These are phyloP conservation scores for Isotomurus palustris DNA, from an alignment of 2,888 invertebrate genomes.

Conservation along the genomic window DNA sequence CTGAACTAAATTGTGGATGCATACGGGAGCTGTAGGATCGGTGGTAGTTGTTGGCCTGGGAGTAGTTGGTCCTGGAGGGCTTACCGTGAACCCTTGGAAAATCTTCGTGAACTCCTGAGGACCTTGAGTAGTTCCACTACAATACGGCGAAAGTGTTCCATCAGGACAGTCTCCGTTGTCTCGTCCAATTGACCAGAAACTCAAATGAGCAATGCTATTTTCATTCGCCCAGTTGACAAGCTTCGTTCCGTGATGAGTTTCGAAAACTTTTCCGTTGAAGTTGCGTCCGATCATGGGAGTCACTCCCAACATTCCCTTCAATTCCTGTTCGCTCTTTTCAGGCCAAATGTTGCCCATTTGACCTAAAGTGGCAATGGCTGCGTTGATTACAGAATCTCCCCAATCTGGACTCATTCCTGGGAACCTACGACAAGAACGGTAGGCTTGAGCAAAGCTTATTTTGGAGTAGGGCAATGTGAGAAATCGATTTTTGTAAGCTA, in stretches of 20 bases:
- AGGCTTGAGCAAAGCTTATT: no score
- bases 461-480: no score
- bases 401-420: slow-evolving; percentile 24
- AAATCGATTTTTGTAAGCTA: no score
- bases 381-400: slow-evolving; percentile 41
- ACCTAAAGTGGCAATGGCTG: slow-evolving; percentile 25
- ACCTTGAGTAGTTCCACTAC: slow-evolving; percentile 35
- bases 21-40: no score
- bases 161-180: slow-evolving; percentile 39
- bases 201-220: slow-evolving; percentile 34
- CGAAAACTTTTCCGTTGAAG: slow-evolving; percentile 40
- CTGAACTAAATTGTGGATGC: not conserved
- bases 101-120: slow-evolving; percentile 41
- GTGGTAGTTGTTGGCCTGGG: no score
- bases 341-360: slow-evolving; percentile 45
- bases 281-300: slow-evolving; percentile 44
- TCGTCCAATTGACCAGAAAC: slow-evolving; percentile 39
- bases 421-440: no score
- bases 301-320: slow-evolving; percentile 37
- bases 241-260: slow-evolving; percentile 31
- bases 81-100: slow-evolving; percentile 39
- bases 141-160: slow-evolving; percentile 31
- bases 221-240: slow-evolving; percentile 40
- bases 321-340: slow-evolving; percentile 33
- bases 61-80: no score